Evolutionary conservation across 2,888 invertebrate genomes (phyloP).

Genomic region (Acronicta alni): DNA sequence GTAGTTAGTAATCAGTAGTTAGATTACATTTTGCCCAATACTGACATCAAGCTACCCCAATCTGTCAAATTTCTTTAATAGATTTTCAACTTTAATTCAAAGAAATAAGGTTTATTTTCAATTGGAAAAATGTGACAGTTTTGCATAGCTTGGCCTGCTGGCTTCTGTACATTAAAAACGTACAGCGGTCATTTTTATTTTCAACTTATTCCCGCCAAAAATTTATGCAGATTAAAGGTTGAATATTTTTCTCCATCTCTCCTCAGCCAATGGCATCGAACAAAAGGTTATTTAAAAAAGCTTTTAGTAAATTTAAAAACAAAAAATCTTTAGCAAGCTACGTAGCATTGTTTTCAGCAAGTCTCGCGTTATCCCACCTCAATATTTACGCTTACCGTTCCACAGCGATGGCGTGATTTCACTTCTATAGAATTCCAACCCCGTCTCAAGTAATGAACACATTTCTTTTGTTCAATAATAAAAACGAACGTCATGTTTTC

Average conservation of each 20-base stretch:
- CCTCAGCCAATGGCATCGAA: background rate
- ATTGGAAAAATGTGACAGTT: no score
- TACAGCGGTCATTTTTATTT: no score
- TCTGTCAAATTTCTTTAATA: no score
- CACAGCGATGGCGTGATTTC: conserved; percentile 31
- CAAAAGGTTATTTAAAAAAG: conserved; percentile 8
- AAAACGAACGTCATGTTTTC: conserved; percentile 42
- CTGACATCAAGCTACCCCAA: no score
- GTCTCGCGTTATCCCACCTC: conserved; percentile 51
- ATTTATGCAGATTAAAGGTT: no score
- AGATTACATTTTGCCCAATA: no score
- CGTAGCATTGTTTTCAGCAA: conserved; percentile 58
- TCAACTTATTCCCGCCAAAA: no score
- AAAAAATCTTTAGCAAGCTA: conserved; percentile 38
- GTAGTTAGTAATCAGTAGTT: no score
- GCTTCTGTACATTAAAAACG: no score
- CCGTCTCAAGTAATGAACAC: conserved; percentile 60
- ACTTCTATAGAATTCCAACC: conserved; percentile 45
- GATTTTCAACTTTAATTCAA: no score
- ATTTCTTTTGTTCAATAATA: conserved; percentile 55
- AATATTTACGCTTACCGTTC: conserved; percentile 25
- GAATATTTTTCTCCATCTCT: background rate
- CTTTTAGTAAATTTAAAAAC: conserved; percentile 25
- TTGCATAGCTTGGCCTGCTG: no score
- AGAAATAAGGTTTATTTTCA: no score